These are phyloP conservation scores for Ailuropoda melanoleuca DNA, from an alignment of 2,113 vertebrate genomes.

Conservation along the genomic window DNA sequence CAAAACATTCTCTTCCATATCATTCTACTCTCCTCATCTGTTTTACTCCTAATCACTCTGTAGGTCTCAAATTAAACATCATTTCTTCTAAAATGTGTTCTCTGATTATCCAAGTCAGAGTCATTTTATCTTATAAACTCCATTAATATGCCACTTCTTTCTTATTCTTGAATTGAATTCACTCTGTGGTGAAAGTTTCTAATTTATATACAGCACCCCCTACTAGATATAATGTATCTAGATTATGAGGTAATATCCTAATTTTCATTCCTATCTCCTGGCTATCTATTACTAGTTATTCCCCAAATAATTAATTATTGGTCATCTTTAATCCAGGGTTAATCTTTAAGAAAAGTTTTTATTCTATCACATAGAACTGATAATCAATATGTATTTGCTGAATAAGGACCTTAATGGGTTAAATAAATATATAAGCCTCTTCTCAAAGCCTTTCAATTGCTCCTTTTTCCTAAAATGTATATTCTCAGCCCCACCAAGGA, in stretches of 20 bases:
- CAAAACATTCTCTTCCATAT: neutral
- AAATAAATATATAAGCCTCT: neutral
- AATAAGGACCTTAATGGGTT: neutral
- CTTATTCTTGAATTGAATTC: neutral
- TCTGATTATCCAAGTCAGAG: neutral
- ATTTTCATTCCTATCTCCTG: neutral
- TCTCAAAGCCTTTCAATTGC: neutral
- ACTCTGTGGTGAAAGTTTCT: neutral
- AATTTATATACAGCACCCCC: neutral
- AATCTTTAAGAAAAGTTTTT: neutral
- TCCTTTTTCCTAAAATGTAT: neutral
- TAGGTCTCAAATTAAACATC: neutral
- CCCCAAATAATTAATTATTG: constrained; percentile 1
- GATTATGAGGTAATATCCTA: neutral
- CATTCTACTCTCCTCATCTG: neutral
- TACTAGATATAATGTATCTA: neutral
- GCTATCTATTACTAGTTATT: neutral
- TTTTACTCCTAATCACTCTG: neutral
- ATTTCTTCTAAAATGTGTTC: neutral
- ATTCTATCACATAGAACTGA: neutral
- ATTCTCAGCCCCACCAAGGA: neutral
- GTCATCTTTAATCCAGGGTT: neutral
- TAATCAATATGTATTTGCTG: neutral
- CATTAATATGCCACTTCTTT: neutral
- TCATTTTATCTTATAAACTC: neutral